Evolutionary conservation across 2,113 vertebrate species (phyloP).

Genomic region (Promerops cafer): DNA sequence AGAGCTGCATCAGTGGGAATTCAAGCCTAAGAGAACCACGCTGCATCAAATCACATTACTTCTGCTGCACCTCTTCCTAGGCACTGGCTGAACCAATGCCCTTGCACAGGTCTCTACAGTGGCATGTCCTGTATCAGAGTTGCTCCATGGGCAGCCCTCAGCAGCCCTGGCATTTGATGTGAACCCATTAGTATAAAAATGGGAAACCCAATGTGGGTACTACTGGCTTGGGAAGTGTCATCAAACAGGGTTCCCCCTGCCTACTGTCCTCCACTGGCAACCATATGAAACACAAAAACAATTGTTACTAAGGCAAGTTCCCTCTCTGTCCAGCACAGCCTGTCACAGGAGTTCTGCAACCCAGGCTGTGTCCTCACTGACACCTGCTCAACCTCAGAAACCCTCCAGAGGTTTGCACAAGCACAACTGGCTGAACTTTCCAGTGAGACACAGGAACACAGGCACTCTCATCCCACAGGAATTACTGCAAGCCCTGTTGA

Average conservation of each 20-base stretch:
- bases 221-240: background rate
- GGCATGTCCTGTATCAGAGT: background rate
- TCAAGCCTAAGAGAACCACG: background rate
- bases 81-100: background rate
- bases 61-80: background rate
- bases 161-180: background rate
- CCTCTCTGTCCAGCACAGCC: background rate
- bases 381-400: constrained; percentile 30
- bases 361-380: background rate
- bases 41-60: background rate
- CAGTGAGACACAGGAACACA: background rate
- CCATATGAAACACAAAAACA: background rate
- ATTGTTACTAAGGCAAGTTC: background rate
- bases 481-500: background rate
- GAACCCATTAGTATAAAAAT: background rate
- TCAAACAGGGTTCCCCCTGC: background rate
- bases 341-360: background rate
- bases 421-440: constrained; percentile 1
- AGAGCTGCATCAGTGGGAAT: background rate
- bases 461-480: background rate
- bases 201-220: background rate
- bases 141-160: background rate
- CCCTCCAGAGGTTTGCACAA: constrained; percentile 19
- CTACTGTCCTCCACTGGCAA: background rate
- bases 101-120: background rate